Percentiles rank a stretch among this genome's conserved stretches.
phyloP scores from a whole-genome alignment of 1,140 invertebrate species.

The Heliothis subflexa region DNA sequence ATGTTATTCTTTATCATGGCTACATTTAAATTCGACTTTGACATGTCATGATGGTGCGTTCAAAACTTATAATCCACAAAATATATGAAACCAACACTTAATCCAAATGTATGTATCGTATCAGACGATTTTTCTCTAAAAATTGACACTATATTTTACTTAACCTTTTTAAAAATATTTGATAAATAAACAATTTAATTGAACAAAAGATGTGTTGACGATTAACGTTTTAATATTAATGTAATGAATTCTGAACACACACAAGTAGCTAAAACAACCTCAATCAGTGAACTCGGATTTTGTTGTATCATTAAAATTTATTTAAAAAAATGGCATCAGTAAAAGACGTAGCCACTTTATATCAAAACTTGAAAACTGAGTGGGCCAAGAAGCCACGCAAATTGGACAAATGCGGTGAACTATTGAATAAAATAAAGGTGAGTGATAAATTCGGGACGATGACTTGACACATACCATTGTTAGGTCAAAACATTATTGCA shows the following conservation, averaged over 20 bases:
- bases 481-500: conserved; percentile 38
- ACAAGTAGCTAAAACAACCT: conserved; percentile 23
- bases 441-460: conserved; percentile 54
- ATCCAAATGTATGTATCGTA: too few species aligned
- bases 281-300: conserved; percentile 1
- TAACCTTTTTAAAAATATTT: not conserved
- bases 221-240: too few species aligned
- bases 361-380: conserved; percentile 91
- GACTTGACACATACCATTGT: conserved; percentile 60
- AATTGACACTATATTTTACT: not conserved
- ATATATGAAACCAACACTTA: not conserved
- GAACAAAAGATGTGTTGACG: too few species aligned
- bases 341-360: conserved; percentile 89
- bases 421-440: conserved; percentile 92
- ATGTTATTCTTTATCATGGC: not conserved
- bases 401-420: conserved; percentile 90
- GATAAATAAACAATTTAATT: not conserved
- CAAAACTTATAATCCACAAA: not conserved
- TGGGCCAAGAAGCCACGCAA: conserved; percentile 90
- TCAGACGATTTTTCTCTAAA: not conserved
- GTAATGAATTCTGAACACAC: not conserved
- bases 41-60: conserved; percentile 39
- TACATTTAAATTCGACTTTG: conserved; percentile 12
- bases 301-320: conserved; percentile 7
- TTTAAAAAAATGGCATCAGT: conserved; percentile 86